A percentile compares a stretch with the other conserved stretches of the same genome.
These are phyloP conservation scores for Drosophila ficusphila DNA, from an alignment of 1,140 invertebrate species.

Conservation along the genomic window DNA sequence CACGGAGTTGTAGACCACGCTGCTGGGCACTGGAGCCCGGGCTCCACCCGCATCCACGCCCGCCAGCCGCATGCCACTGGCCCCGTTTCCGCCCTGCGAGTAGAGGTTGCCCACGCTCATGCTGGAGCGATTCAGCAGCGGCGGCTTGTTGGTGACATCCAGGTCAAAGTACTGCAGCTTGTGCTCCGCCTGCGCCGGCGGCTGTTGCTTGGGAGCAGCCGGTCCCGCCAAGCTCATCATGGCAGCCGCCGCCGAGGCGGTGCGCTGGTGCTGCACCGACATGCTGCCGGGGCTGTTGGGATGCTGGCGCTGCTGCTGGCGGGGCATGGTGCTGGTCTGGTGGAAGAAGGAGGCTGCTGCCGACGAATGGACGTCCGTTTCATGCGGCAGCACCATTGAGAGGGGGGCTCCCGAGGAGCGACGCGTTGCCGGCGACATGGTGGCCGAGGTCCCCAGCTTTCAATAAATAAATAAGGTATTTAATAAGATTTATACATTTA, in stretches of 20 bases:
- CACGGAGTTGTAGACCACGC: conserved; percentile 93
- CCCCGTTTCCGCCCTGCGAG: conserved; percentile 26
- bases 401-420: conserved; percentile 67
- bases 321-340: conserved; percentile 77
- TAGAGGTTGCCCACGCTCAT: conserved; percentile 69
- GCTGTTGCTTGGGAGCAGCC: conserved; percentile 34
- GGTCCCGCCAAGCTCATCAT: conserved; percentile 45
- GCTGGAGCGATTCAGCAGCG: conserved; percentile 66
- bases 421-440: conserved; percentile 60
- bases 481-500: not conserved
- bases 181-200: conserved; percentile 58
- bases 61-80: conserved; percentile 30
- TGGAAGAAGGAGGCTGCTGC: conserved; percentile 51
- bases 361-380: conserved; percentile 60
- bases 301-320: conserved; percentile 64
- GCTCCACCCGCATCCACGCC: conserved; percentile 41
- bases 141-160: conserved; percentile 85
- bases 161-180: conserved; percentile 89
- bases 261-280: conserved; percentile 74
- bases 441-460: conserved; percentile 56
- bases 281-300: conserved; percentile 68
- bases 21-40: conserved; percentile 74
- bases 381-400: conserved; percentile 70
- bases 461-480: not conserved
- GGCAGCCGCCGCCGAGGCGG: conserved; percentile 60